Conservation (phyloP, 2,797 vertebrate genomes). For the Botia kubotai region DNA sequence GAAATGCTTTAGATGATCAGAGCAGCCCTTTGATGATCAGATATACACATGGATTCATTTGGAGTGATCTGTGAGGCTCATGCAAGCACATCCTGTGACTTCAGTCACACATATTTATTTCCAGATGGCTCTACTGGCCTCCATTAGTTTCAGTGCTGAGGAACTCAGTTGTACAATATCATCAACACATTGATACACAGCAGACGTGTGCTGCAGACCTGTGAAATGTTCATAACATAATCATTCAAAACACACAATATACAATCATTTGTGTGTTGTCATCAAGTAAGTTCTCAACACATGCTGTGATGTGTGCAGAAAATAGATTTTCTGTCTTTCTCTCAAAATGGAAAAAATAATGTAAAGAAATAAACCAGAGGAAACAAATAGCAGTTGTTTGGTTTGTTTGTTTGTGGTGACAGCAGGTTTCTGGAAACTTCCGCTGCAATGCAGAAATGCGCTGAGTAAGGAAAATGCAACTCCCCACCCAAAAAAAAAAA, state of each 20-base stretch:
- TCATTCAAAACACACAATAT: too few species aligned
- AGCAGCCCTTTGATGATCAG: too few species aligned
- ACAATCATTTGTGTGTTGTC: too few species aligned
- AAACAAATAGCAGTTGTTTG: background rate
- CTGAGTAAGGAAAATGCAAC: constrained; percentile 36
- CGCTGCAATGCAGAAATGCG: constrained; percentile 30
- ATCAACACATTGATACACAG: background rate
- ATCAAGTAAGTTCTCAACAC: too few species aligned
- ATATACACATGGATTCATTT: too few species aligned
- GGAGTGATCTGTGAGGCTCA: too few species aligned
- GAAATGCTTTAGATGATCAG: too few species aligned
- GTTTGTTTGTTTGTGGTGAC: constrained; percentile 39
- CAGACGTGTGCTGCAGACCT: too few species aligned
- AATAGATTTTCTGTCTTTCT: background rate
- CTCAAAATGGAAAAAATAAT: background rate
- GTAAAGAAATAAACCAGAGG: background rate
- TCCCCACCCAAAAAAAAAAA: background rate
- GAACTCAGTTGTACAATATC: background rate
- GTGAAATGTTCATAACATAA: too few species aligned
- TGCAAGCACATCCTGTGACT: too few species aligned
- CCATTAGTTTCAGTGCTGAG: background rate
- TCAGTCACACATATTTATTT: background rate
- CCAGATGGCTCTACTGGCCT: background rate
- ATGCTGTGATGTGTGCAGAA: background rate
- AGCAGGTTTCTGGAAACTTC: constrained; percentile 54